Base-by-base conservation (phyloP, 2,113 vertebrate genomes). In the Epinephelus lanceolatus region DNA sequence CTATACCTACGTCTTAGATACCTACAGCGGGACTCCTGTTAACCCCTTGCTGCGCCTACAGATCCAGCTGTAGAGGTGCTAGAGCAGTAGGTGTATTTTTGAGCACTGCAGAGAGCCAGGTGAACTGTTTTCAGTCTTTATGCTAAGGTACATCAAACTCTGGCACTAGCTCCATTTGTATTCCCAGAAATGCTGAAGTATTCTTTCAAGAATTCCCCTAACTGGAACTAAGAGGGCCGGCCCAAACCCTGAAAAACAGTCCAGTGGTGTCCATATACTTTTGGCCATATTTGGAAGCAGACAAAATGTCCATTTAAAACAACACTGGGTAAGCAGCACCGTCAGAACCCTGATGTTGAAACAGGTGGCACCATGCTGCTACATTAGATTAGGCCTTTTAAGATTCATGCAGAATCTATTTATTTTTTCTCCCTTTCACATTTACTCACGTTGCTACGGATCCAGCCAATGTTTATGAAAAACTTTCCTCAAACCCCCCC, bases 361-460 rank as follows among this genome's bases (percentile, higher is more conserved):
- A 80, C 66, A 83, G 53, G 33, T 47, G 55, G 53, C 33, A 8
- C 55, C 49, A 3, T 17, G 42, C 76, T n/a, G 52, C 30, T 25
- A 11, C 71, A n/a, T 37, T 68, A 21, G 47, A 68, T 52, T 27
- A 27, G 8, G 9, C 23, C 17, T 27, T 51, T 56, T 15, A 13
- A 21, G 23, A 56, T 53, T 37, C 13, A 60, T 73, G 66, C 27
- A 69, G 42, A 25, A 63, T 67, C 2, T 45, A 10, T 79, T 86
- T 69, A 25, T 80, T 83, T 49, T 69, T 52, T 70, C 66, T 62
- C n/a, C 49, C n/a, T 53, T 30, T 77, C 75, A 42, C 30, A 77
- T 61, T 67, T 53, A 67, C 6, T 18, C 61, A 67, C 80, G 4
- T 15, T 60, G 40, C 84, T 53, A 12, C 11, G 17, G 13, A 73